Evolutionary conservation across 1,140 invertebrate species (phyloP), one percentile per base, ranked within the genome.

Genomic region (Scaptomyza pallida): DNA sequence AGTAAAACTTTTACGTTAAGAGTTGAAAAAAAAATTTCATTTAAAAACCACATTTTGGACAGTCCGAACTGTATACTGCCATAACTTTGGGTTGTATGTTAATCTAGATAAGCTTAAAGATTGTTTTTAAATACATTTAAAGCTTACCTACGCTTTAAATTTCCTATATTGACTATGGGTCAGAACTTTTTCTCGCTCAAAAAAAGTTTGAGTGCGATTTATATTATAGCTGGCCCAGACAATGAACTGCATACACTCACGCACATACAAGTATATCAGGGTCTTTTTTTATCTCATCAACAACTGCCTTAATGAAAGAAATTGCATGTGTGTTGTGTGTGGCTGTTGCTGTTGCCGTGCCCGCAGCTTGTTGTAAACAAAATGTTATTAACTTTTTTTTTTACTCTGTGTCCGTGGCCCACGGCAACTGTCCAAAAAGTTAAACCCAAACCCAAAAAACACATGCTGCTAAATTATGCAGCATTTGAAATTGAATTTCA

Each of bases 401-500:
- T 63, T 64, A 62, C 43, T 37, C 67, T 44, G 43, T 57, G 68
- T 43, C 52, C 59, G 12, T 57, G 37, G 41, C 65, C 23, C 30
- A 30, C 12, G 65, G 60, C 51, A 48, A 70, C 51, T 63, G 26
- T 64, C 16, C 37, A 55, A 50, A 56, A 62, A 55, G 33, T 63
- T 41, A 21, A 59, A 17, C 56, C 41, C 17, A 50, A 43, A 12
- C 44, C 48, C 30, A 19, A n/a, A 60, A 50, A 67, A 61, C 65
- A 74, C 65, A 74, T 74, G 60, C 74, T 67, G 60, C 73, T 86
- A 88, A 86, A 88, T 86, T 88, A 88, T 88, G 78, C 82, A 86
- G 63, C 78, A 82, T 77, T 82, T 63, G 65, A 86, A 88, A 86
- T 86, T 88, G 74, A 86, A 86, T 86, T 86, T 63, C 68, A 72